These are phyloP conservation scores for Aplysina aerophoba DNA, from an alignment of 37 sponge, comb jelly and placozoan genomes.

Conservation along the genomic window DNA sequence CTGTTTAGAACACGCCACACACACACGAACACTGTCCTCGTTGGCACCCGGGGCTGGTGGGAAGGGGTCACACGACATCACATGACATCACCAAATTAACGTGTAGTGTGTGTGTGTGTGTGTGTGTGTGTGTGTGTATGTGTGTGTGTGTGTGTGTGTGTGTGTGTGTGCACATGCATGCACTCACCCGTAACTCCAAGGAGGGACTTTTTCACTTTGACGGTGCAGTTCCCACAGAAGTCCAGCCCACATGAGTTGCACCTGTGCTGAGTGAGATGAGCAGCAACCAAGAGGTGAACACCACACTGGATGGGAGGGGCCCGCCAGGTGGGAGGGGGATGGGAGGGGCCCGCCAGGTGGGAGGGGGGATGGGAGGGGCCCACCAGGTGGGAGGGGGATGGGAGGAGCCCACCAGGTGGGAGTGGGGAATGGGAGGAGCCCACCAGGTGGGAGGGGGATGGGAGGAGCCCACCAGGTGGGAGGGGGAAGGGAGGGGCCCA, in stretches of 20 bases:
- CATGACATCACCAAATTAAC: constrained; percentile 11
- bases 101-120: too few species aligned
- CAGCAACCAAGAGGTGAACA: too few species aligned
- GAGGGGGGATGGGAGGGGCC: too few species aligned
- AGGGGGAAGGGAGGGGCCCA: too few species aligned
- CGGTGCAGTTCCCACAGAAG: too few species aligned
- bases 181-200: too few species aligned
- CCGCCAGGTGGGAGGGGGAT: too few species aligned
- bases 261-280: too few species aligned
- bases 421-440: too few species aligned
- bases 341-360: not conserved
- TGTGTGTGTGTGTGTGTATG: not conserved
- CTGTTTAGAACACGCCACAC: constrained; percentile 40
- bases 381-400: too few species aligned
- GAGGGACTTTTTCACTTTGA: too few species aligned
- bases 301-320: not conserved
- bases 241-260: too few species aligned
- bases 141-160: not conserved
- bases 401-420: constrained; percentile 27
- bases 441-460: not conserved
- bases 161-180: not conserved
- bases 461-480: not conserved
- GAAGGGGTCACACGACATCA: not conserved
- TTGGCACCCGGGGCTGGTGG: constrained; percentile 64
- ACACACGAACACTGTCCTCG: constrained; percentile 68